Percentiles rank a stretch among this genome's conserved stretches.
These are phyloP conservation scores for Ametastegia equiseti DNA, from an alignment of 2,888 invertebrate genomes.

Conservation along the genomic window DNA sequence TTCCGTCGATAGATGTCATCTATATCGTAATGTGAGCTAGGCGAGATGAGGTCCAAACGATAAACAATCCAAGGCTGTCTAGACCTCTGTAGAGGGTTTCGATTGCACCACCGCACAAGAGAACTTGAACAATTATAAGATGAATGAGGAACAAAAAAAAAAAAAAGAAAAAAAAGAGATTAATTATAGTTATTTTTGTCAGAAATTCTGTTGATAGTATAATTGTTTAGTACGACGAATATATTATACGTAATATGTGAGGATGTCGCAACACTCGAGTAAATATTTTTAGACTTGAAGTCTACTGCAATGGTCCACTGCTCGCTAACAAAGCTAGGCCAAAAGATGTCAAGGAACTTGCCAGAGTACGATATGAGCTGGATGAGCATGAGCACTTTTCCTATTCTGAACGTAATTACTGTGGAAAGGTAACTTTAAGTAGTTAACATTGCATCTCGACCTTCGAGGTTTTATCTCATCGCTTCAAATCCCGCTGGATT, in stretches of 20 bases:
- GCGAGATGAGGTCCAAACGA: neutral
- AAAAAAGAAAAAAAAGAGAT: neutral
- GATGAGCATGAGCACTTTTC: neutral
- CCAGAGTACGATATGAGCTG: slow-evolving; percentile 3
- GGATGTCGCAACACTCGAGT: neutral
- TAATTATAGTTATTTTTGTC: neutral
- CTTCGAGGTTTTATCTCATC: neutral
- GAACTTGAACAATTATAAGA: too few species aligned
- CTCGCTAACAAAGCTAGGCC: slow-evolving; percentile 19
- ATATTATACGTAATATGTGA: neutral
- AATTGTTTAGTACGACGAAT: neutral
- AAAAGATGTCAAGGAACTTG: slow-evolving; percentile 39
- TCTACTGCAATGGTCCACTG: slow-evolving; percentile 22
- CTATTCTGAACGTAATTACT: slow-evolving; percentile 10
- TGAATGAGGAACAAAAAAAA: neutral
- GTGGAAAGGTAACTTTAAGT: neutral
- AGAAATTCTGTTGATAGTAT: neutral
- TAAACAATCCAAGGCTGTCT: neutral
- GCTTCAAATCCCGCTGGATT: neutral
- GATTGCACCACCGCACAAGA: too few species aligned
- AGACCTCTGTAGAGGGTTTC: too few species aligned
- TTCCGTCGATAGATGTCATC: neutral
- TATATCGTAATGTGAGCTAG: neutral
- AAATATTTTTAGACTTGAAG: slow-evolving; percentile 19
- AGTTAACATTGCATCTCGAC: neutral